Base-by-base conservation (phyloP, 2,113 vertebrate genomes). In the Coryphaenoides rupestris region DNA sequence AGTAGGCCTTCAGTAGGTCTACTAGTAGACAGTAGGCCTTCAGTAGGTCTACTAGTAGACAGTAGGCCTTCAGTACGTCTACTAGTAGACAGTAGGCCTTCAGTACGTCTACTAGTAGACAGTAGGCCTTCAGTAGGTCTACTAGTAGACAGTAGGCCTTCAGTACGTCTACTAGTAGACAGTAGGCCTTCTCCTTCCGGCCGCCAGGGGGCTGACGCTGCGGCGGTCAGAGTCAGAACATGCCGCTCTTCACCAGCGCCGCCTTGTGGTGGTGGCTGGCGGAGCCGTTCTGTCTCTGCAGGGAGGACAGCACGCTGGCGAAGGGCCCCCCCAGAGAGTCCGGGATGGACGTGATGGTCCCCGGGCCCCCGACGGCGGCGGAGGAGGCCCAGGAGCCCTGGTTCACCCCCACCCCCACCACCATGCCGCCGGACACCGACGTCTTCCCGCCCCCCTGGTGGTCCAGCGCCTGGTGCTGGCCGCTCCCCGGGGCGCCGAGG, bases 241-340 rank as follows among this genome's bases (percentile, higher is more conserved):
- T 98, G 88, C 92, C 92, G 89, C 92, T 93, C 89, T 98, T 97
- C 84, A 98, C 94, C 86, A 96, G 89, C 73, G 93, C 92, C 77
- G 93, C 91, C 93, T 98, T 98, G 33, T 40, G n/a, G n/a, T n/a
- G n/a, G n/a, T n/a, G n/a, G n/a, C n/a, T n/a, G n/a, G n/a, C 13
- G 92, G 93, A 91, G 89, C 93, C 94, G 86, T 94, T 94, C 91
- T 96, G 95, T 95, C 95, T 96, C 87, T 98, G 95, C 91, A 98
- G 93, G 67, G 95, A 95, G 33, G 95, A 98, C 66, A 97, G 89
- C 57, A 98, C 95, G 84, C 94, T 96, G 82, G 95, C 95, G 86
- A 96, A 98, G 12, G 95, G 95, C 15, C 95, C 95, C 60, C 95
- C 95, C 86, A 98, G 92, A 19, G 95, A 96, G 92, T 98, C 95